These are phyloP conservation scores for Scrobipalpa costella DNA, from an alignment of 2,888 invertebrate genomes.

Conservation along the genomic window DNA sequence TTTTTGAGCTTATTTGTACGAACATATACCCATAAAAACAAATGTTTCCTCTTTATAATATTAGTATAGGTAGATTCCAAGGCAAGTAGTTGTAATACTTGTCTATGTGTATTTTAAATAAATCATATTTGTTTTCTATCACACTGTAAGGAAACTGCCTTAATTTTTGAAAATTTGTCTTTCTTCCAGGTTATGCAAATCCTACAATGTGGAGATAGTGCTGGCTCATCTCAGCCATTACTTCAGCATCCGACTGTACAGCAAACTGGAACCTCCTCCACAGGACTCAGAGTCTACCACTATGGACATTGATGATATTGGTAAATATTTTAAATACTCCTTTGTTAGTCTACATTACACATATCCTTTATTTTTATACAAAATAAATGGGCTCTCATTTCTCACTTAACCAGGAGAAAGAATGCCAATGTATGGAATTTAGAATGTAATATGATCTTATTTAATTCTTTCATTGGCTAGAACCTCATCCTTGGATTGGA, in stretches of 20 bases:
- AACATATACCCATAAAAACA: too few species aligned
- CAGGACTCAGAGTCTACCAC: constrained; percentile 74
- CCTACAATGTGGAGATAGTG: constrained; percentile 63
- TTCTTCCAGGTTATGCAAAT: constrained; percentile 63
- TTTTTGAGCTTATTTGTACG: too few species aligned
- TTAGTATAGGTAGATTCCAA: not conserved
- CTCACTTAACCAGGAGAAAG: too few species aligned
- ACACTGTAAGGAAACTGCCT: not conserved
- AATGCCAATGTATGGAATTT: too few species aligned
- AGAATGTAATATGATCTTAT: too few species aligned
- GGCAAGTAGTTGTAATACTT: not conserved
- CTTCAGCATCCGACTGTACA: constrained; percentile 65
- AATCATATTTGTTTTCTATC: not conserved
- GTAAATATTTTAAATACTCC: constrained; percentile 42
- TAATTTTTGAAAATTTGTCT: too few species aligned
- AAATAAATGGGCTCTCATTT: too few species aligned
- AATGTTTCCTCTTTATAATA: too few species aligned
- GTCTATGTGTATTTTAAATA: not conserved
- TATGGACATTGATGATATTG: constrained; percentile 71
- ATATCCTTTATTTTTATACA: too few species aligned
- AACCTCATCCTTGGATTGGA: too few species aligned
- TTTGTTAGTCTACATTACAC: too few species aligned
- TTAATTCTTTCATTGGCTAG: too few species aligned
- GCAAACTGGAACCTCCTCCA: constrained; percentile 61
- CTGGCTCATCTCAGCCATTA: constrained; percentile 67